phyloP scores from a whole-genome alignment of 2,797 vertebrate species.

The Sebastes reedi region DNA sequence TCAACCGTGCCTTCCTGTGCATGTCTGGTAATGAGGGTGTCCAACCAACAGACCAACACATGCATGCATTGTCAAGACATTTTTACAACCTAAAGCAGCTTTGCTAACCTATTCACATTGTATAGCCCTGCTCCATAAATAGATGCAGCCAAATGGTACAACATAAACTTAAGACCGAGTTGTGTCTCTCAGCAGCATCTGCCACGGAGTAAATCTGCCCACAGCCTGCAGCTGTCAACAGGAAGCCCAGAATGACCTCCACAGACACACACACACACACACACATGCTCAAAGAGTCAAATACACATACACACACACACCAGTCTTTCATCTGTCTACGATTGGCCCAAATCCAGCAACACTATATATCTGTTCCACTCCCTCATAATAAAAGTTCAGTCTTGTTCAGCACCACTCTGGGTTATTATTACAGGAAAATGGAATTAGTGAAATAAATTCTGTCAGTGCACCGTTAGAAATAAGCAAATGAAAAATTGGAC shows the following conservation, averaged over 20 bases:
- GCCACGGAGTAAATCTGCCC: constrained; percentile 77
- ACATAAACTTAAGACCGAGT: constrained; percentile 72
- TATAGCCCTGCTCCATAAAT: constrained; percentile 67
- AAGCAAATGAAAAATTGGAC: constrained; percentile 32
- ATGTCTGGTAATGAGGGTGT: constrained; percentile 64
- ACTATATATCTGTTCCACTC: constrained; percentile 26
- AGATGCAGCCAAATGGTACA: constrained; percentile 73
- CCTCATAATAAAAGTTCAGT: constrained; percentile 24
- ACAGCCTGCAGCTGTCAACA: constrained; percentile 83
- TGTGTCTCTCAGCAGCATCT: constrained; percentile 80
- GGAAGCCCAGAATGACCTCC: constrained; percentile 79
- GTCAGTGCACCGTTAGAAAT: constrained; percentile 14
- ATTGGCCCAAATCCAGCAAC: constrained; percentile 58
- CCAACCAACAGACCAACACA: constrained; percentile 32
- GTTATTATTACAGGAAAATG: constrained; percentile 16
- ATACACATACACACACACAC: constrained; percentile 16
- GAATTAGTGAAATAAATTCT: constrained; percentile 9
- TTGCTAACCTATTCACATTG: constrained; percentile 64
- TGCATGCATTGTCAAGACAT: constrained; percentile 20
- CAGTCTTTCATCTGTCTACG: constrained; percentile 56
- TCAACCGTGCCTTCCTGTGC: constrained; percentile 64
- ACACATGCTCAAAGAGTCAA: constrained; percentile 40
- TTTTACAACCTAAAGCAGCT: constrained; percentile 42
- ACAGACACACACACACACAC: constrained; percentile 55
- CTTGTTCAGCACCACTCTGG: constrained; percentile 2